These are phyloP conservation scores for Entomobrya proxima DNA, from an alignment of 2,888 invertebrate species.

Conservation along the genomic window DNA sequence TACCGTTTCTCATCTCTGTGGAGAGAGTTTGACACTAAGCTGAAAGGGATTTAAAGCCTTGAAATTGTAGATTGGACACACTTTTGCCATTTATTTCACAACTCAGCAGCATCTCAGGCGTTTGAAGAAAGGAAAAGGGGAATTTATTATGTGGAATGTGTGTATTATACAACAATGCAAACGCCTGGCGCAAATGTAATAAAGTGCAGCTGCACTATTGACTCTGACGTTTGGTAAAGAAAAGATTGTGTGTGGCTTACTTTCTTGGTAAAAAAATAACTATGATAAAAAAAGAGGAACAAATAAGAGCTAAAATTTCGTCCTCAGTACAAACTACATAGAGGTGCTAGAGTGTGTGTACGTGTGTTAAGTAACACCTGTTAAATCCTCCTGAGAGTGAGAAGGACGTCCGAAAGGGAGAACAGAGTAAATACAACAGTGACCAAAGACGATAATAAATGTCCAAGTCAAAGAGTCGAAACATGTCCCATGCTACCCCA, in stretches of 20 bases:
- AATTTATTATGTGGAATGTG: slow-evolving; percentile 29
- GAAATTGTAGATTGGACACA: slow-evolving; percentile 61
- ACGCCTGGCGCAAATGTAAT: too few relatives aligned
- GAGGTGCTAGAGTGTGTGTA: neutral
- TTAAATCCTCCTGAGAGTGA: slow-evolving; percentile 1
- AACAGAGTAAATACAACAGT: neutral
- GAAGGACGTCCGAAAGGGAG: slow-evolving; percentile 2
- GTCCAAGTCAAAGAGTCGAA: slow-evolving; percentile 51
- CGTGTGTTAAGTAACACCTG: slow-evolving; percentile 42
- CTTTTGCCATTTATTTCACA: slow-evolving; percentile 65
- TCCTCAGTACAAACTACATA: neutral
- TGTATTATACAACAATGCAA: slow-evolving; percentile 33
- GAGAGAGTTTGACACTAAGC: slow-evolving; percentile 57
- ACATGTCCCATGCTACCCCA: slow-evolving; percentile 45
- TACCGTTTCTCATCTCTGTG: slow-evolving; percentile 32
- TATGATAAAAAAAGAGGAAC: neutral
- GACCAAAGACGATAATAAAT: slow-evolving; percentile 34
- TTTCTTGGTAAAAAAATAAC: neutral
- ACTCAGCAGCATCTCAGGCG: slow-evolving; percentile 17
- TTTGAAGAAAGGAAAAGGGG: neutral
- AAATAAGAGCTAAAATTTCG: neutral
- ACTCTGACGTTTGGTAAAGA: neutral
- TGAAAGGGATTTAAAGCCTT: slow-evolving; percentile 58
- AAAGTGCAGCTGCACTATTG: slow-evolving; percentile 14
- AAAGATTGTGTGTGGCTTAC: slow-evolving; percentile 53